Evolutionary conservation across 2,888 invertebrate genomes (phyloP).

Genomic region (Priocnemis perturbator): DNA sequence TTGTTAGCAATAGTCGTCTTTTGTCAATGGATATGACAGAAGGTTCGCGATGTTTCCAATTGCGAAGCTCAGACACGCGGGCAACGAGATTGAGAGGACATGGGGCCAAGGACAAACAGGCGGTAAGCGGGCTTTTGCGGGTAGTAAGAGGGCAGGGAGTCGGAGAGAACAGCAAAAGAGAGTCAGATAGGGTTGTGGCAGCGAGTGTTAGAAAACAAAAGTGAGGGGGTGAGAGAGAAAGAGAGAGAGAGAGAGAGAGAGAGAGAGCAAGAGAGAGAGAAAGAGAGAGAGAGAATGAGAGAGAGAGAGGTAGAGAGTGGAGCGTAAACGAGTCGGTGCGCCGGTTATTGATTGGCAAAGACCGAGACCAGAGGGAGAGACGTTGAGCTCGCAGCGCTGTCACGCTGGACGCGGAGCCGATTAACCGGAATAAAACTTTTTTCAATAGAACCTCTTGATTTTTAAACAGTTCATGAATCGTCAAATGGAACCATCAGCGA

Average conservation of each 20-base stretch:
- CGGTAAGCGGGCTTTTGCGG: conserved; percentile 5
- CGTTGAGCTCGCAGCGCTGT: conserved; percentile 47
- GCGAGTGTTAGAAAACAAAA: background rate
- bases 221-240: conserved; percentile 18
- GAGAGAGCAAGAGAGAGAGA: conserved; percentile 33
- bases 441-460: too few relatives aligned
- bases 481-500: too few relatives aligned
- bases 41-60: background rate
- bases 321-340: conserved; percentile 54
- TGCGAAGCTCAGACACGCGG: background rate
- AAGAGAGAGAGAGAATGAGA: conserved; percentile 15
- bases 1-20: background rate
- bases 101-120: conserved; percentile 9
- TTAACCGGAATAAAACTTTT: conserved; percentile 3
- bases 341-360: conserved; percentile 66
- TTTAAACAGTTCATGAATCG: too few relatives aligned
- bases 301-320: conserved; percentile 26
- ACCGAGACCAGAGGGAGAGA: conserved; percentile 55
- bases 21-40: background rate
- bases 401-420: conserved; percentile 43
- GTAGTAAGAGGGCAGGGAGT: conserved; percentile 1
- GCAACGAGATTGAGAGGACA: background rate
- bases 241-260: conserved; percentile 18
- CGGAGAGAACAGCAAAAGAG: conserved; percentile 23
- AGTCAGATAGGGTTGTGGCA: conserved; percentile 13